Conservation (phyloP, 2,113 vertebrate genomes). For the Megalops atlanticus region DNA sequence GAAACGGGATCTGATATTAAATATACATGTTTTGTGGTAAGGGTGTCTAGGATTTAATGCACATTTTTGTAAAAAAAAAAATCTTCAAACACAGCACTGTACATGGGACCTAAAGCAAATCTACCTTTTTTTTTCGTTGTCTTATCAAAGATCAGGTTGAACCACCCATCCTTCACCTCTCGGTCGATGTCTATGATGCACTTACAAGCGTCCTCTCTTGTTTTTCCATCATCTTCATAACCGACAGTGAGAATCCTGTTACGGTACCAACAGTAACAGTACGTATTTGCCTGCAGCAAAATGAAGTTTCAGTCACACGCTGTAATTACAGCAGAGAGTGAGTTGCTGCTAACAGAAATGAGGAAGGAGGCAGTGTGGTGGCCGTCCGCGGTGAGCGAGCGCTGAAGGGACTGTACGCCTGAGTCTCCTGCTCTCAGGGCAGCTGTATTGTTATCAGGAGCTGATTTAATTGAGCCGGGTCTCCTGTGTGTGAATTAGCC, state of each 20-base stretch:
- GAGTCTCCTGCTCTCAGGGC: too few relatives aligned
- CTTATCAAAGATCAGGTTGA: constrained; percentile 22
- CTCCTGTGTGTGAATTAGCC: not conserved
- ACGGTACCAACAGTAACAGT: not conserved
- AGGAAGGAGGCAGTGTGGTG: too few relatives aligned
- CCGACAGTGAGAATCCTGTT: not conserved
- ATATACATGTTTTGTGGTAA: constrained; percentile 65
- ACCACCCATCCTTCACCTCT: too few relatives aligned
- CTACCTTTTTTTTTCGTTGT: constrained; percentile 29
- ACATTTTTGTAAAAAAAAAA: constrained; percentile 58
- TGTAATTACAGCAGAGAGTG: not conserved
- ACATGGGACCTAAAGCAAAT: constrained; percentile 28
- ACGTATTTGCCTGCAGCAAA: not conserved
- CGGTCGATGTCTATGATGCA: not conserved
- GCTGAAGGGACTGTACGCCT: too few relatives aligned
- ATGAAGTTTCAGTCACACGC: not conserved
- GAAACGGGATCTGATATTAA: constrained; percentile 70
- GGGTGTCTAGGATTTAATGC: constrained; percentile 60
- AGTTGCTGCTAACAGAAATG: not conserved
- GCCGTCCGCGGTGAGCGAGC: too few relatives aligned
- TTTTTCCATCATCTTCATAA: not conserved
- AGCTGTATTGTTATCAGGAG: not conserved
- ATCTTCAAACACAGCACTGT: constrained; percentile 46
- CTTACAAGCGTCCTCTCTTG: not conserved
- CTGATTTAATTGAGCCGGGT: not conserved